Conservation (phyloP, 1,140 invertebrate species). For the Cydia splendana region DNA sequence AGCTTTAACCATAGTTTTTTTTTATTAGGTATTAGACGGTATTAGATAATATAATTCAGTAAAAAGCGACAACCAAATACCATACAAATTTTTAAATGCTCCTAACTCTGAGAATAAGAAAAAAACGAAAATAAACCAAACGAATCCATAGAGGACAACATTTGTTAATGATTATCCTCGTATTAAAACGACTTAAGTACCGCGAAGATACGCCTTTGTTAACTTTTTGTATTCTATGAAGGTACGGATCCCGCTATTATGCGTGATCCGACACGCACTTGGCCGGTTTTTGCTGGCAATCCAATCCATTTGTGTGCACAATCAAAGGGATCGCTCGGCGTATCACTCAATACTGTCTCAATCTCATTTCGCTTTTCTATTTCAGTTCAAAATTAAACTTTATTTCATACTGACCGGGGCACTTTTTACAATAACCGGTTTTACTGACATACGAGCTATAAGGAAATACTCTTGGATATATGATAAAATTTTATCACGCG, state of each 20-base stretch:
- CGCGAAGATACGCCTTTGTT: no score
- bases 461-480: conserved; percentile 41
- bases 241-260: not conserved
- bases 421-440: not conserved
- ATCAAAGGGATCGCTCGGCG: conserved; percentile 52
- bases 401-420: conserved; percentile 42
- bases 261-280: not conserved
- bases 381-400: not conserved
- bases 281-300: conserved; percentile 15
- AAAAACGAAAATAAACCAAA: no score
- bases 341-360: not conserved
- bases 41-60: no score
- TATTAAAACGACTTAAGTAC: no score
- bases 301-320: conserved; percentile 43
- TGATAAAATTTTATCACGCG: conserved; percentile 75
- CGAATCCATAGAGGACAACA: no score
- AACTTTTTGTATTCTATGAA: no score
- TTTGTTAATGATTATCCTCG: no score
- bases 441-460: not conserved
- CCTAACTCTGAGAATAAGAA: no score
- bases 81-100: no score
- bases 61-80: no score
- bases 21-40: no score
- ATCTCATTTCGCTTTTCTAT: not conserved
- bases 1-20: no score